Evolutionary conservation across 2,797 vertebrate genomes (phyloP).

Genomic region (Eulemur rubriventer): DNA sequence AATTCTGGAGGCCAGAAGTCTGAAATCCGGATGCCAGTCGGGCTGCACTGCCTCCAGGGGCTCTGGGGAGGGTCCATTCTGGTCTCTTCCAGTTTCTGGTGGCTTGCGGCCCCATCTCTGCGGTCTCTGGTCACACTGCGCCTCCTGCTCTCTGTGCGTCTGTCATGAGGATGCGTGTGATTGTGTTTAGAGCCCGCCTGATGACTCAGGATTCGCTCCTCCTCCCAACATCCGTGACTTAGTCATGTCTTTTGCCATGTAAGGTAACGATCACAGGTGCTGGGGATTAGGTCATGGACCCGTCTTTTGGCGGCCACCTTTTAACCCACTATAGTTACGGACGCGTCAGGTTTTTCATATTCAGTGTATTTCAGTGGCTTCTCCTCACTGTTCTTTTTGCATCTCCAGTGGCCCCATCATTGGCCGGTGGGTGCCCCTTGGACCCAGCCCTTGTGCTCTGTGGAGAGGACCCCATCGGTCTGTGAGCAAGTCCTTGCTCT

Average conservation of each 20-base stretch:
- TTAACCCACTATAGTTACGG: background rate
- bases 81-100: background rate
- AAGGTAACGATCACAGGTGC: background rate
- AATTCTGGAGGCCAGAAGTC: background rate
- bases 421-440: background rate
- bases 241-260: background rate
- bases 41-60: rapidly evolving
- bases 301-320: background rate
- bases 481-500: background rate
- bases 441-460: background rate
- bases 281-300: background rate
- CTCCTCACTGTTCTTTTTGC: background rate
- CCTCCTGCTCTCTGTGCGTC: background rate
- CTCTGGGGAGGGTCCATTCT: background rate
- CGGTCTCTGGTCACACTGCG: background rate
- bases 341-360: background rate
- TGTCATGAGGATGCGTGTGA: background rate
- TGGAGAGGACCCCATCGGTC: background rate
- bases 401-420: background rate
- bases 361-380: background rate
- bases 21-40: background rate
- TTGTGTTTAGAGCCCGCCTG: background rate
- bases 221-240: background rate
- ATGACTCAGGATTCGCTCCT: background rate
- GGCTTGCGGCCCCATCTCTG: background rate